Evolutionary conservation across 2,797 vertebrate genomes (phyloP).

Genomic region (Gymnopithys bicolor): DNA sequence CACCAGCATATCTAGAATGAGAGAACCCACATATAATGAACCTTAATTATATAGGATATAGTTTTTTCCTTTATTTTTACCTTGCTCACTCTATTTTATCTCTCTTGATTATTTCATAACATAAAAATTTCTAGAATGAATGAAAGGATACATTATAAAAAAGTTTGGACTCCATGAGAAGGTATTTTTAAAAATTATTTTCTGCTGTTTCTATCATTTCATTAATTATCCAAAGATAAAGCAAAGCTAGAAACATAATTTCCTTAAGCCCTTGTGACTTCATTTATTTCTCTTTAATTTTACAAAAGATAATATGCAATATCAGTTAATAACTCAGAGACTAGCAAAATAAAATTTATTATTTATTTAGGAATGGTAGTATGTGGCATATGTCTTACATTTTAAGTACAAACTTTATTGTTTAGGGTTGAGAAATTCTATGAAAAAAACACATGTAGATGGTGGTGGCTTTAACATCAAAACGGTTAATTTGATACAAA

Average conservation of each 20-base stretch:
- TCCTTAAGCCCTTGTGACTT: not conserved
- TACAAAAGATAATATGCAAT: not conserved
- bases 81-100: not conserved
- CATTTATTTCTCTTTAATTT: not conserved
- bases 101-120: not conserved
- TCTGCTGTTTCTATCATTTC: not conserved
- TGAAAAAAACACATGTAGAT: not conserved
- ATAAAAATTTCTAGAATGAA: not conserved
- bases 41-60: not conserved
- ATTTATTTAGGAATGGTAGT: not conserved
- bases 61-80: fast-evolving
- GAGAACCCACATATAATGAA: not conserved
- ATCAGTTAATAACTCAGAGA: not conserved
- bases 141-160: not conserved
- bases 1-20: not conserved
- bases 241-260: not conserved
- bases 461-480: not conserved
- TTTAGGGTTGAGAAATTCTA: not conserved
- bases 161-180: not conserved
- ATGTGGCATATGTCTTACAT: not conserved
- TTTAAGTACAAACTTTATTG: not conserved
- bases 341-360: not conserved
- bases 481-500: not conserved
- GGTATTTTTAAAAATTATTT: not conserved
- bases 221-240: not conserved